Evolutionary conservation across 2,797 vertebrate genomes (phyloP).

Genomic region (Hemitrygon akajei): DNA sequence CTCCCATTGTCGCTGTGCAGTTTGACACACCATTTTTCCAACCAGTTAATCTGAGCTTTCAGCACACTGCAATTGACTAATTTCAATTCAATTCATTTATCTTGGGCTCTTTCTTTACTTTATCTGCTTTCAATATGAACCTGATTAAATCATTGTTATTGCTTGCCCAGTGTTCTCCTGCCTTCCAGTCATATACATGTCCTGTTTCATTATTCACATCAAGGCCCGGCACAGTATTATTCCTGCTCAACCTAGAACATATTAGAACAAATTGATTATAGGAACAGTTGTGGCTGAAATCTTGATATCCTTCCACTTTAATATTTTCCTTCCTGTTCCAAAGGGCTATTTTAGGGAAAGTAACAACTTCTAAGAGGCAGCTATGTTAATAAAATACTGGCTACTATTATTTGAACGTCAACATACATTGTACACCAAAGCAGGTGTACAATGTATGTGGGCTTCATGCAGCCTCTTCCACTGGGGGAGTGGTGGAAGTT

Average conservation of each 20-base stretch:
- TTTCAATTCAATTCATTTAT: slow-evolving; percentile 20
- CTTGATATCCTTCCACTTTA: not conserved
- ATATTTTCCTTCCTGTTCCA: not conserved
- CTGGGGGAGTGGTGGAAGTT: not conserved
- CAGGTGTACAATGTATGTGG: not conserved
- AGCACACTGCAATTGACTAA: not conserved
- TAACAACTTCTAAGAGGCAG: not conserved
- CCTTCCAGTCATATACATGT: not conserved
- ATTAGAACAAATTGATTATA: not conserved
- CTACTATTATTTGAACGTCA: not conserved
- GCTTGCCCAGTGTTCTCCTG: not conserved
- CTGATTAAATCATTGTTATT: not conserved
- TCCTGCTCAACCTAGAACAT: not conserved
- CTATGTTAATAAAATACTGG: not conserved
- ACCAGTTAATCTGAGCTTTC: not conserved
- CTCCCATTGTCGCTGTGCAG: not conserved
- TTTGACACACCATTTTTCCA: not conserved
- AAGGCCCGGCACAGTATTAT: not conserved
- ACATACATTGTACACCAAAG: not conserved
- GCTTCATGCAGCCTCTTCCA: not conserved
- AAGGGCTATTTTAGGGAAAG: not conserved
- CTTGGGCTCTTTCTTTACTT: not conserved
- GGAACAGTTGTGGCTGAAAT: not conserved
- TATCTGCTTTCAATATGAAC: not conserved
- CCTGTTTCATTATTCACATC: not conserved